Base-by-base conservation (phyloP, 1,140 invertebrate genomes). In the Ceratosolen fusciceps region DNA sequence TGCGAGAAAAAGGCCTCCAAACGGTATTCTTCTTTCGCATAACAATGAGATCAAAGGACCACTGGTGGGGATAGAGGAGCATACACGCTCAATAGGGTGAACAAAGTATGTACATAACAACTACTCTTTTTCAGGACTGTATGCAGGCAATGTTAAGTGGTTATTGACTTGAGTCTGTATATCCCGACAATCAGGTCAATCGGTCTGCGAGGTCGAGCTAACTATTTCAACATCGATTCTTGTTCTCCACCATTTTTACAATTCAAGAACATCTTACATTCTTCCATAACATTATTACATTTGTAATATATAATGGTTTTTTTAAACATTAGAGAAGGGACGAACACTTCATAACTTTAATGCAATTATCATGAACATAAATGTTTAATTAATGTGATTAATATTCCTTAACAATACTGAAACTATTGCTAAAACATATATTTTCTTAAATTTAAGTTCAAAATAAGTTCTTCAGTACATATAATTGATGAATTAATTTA, bases 181-280 rank as follows among this genome's bases (percentile, higher is more conserved):
- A 73, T 81, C 84, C 87, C 83, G 74, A 81, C 84, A 89, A 90
- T 89, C 85, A 87, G 85, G 85, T 84, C 88, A 89, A 88, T 88
- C 85, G 86, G 79, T 83, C 72, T 71, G 77, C 87, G 84, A 89
- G 88, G 87, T 84, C 84, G 83, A 82, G 19, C 54, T n/a, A 58
- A 5, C 47, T 54, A 77, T 82, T 83, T 86, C 82, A 12, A 29
- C 10, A 26, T 84, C 81, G 79, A 85, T 79, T 77, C 43, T 37
- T 56, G 21, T 56, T 54, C 39, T 71, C 0, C 31, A 29, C 34
- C 47, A 49, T 71, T 31, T 16, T 49, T 71, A 19, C 29, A 16
- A 16, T 62, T 19, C 1, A 62, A 34, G 58, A 19, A 62, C 26
- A 19, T 2, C 12, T 62, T 16, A 16, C 4, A 62, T 34, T 1